A percentile compares a stretch with the other conserved stretches of the same genome.
Conservation (phyloP, 2,888 invertebrate species). For the Hofmannophila pseudospretella region DNA sequence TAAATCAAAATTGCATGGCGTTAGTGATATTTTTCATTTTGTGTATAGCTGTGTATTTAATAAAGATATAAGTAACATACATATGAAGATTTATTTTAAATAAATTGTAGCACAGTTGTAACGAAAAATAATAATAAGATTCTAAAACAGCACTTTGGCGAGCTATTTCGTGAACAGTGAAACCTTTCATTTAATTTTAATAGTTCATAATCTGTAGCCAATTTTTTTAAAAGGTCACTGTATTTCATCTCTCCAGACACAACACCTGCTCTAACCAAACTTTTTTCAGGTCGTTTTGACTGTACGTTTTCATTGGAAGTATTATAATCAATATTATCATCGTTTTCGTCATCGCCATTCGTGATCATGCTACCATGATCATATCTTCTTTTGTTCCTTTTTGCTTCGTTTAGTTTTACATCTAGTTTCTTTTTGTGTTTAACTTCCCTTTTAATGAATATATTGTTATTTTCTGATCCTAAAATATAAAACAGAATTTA, state of each 20-base stretch:
- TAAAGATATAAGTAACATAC: background rate
- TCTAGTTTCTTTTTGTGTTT: background rate
- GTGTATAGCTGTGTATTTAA: background rate
- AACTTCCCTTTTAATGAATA: background rate
- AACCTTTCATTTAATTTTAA: slow-evolving; percentile 32
- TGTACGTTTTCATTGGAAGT: background rate
- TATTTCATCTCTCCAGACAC: slow-evolving; percentile 8
- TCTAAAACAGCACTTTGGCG: background rate
- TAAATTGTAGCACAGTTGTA: background rate
- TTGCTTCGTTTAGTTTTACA: background rate
- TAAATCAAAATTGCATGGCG: slow-evolving; percentile 8
- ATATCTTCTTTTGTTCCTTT: background rate
- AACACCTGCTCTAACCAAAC: background rate
- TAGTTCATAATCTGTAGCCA: slow-evolving; percentile 29
- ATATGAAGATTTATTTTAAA: background rate
- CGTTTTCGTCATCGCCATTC: background rate
- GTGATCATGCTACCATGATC: background rate
- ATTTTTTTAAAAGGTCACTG: slow-evolving; percentile 20
- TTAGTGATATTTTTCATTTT: slow-evolving; percentile 3
- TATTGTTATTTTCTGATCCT: slow-evolving; percentile 1
- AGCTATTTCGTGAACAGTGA: slow-evolving; percentile 24
- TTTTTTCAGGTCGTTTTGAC: background rate
- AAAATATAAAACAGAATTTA: slow-evolving; percentile 2
- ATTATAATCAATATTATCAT: background rate
- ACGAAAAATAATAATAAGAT: no score